A percentile compares a stretch with the other conserved stretches of the same genome.
Evolutionary conservation across 37 sponge, comb jelly and placozoan species (phyloP).

Genomic region (Crambe crambe): DNA sequence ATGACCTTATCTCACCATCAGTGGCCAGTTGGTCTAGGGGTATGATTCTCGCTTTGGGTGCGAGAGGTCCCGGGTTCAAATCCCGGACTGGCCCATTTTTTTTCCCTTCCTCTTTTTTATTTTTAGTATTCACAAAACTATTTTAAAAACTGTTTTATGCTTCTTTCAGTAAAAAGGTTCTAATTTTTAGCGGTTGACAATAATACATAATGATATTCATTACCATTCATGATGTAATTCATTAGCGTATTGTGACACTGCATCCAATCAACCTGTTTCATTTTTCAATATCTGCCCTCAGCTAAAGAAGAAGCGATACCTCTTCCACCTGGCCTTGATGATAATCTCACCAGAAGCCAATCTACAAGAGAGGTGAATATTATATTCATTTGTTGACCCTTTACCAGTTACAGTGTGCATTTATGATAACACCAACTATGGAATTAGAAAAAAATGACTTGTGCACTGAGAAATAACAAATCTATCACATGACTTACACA

Average conservation of each 20-base stretch:
- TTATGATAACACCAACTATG: background rate
- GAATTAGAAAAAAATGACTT: background rate
- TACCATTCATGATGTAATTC: too few species aligned
- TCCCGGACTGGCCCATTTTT: conserved; percentile 81
- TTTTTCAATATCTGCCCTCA: too few species aligned
- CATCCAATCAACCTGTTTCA: too few species aligned
- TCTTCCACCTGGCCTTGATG: conserved; percentile 36
- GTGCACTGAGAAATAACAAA: too few species aligned
- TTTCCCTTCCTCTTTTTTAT: conserved; percentile 21
- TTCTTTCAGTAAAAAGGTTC: background rate
- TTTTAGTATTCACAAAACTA: background rate
- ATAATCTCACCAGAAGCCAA: background rate
- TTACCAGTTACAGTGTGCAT: background rate
- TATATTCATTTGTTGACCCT: background rate
- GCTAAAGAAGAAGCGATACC: conserved; percentile 54
- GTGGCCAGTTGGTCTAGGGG: conserved; percentile 86
- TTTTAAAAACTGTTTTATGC: background rate
- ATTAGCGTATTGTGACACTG: too few species aligned
- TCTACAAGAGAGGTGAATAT: conserved; percentile 30
- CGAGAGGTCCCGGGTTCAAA: conserved; percentile 89
- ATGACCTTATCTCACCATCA: background rate
- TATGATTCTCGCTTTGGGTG: conserved; percentile 89
- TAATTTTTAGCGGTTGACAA: background rate
- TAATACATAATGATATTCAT: too few species aligned
- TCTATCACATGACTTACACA: too few species aligned